Evolutionary conservation across 2,113 vertebrate genomes (phyloP).

Genomic region (Turdus rufiventris): DNA sequence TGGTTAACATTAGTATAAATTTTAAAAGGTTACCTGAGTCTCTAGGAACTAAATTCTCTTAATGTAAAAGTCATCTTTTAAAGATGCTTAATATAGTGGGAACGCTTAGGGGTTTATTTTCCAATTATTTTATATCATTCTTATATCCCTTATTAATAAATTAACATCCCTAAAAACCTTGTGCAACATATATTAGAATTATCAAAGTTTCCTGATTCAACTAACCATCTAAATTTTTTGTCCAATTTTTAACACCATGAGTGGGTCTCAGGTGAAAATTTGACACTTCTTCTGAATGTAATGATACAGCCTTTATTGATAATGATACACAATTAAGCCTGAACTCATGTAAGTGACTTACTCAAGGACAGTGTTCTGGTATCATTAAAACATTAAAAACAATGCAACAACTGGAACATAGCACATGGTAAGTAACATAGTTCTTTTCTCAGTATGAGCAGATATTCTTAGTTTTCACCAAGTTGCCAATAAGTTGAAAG

Average conservation of each 20-base stretch:
- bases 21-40: neutral
- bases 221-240: neutral
- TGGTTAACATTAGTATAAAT: neutral
- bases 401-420: neutral
- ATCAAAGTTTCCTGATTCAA: neutral
- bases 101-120: neutral
- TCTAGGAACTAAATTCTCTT: neutral
- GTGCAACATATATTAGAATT: neutral
- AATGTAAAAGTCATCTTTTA: neutral
- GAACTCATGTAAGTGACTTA: neutral
- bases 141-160: neutral
- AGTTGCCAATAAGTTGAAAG: neutral
- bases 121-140: neutral
- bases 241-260: neutral
- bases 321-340: neutral
- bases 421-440: neutral
- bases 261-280: neutral
- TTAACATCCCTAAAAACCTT: neutral
- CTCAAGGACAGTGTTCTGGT: neutral
- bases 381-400: neutral
- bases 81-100: neutral
- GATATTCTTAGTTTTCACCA: conserved; percentile 6
- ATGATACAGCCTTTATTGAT: neutral
- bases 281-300: neutral
- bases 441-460: neutral